Conservation (phyloP, 2,113 vertebrate genomes). For the Rattus rattus region DNA sequence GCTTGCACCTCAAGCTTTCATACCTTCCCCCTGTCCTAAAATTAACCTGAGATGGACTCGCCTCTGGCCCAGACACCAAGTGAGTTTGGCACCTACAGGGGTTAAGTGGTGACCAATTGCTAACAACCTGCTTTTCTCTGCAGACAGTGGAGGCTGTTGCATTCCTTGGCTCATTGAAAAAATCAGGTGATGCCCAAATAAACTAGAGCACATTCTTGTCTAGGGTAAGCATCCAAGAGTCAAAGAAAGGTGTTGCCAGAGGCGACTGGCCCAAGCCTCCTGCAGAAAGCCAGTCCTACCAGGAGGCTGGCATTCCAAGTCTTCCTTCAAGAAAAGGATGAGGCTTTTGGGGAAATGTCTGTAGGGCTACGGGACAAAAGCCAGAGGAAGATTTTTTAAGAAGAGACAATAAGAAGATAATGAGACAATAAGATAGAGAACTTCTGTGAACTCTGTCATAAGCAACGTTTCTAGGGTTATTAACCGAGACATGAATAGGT, state of each 20-base stretch:
- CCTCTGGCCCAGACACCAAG: not conserved
- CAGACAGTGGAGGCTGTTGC: not conserved
- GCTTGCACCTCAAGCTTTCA: not conserved
- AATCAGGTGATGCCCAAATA: slow-evolving; percentile 60
- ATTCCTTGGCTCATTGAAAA: slow-evolving; percentile 43
- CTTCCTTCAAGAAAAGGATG: slow-evolving; percentile 8
- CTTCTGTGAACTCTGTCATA: not conserved
- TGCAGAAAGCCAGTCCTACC: not conserved
- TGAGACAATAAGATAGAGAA: not conserved
- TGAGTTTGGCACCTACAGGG: not conserved
- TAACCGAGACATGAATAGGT: not conserved
- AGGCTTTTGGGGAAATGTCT: not conserved
- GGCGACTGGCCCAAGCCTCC: not conserved
- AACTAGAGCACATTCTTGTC: slow-evolving; percentile 58
- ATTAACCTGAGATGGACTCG: slow-evolving; percentile 21
- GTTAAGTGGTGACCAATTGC: slow-evolving; percentile 1
- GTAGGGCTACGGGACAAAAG: not conserved
- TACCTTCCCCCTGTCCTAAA: not conserved
- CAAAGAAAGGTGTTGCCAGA: not conserved
- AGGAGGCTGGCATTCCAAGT: not conserved
- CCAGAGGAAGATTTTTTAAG: not conserved
- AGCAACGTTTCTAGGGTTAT: not conserved
- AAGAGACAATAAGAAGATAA: not conserved
- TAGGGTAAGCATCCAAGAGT: slow-evolving; percentile 2
- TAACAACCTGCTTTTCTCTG: slow-evolving; percentile 55